Evolutionary conservation across 2,888 invertebrate genomes (phyloP).

Genomic region (Scaeva pyrastri): DNA sequence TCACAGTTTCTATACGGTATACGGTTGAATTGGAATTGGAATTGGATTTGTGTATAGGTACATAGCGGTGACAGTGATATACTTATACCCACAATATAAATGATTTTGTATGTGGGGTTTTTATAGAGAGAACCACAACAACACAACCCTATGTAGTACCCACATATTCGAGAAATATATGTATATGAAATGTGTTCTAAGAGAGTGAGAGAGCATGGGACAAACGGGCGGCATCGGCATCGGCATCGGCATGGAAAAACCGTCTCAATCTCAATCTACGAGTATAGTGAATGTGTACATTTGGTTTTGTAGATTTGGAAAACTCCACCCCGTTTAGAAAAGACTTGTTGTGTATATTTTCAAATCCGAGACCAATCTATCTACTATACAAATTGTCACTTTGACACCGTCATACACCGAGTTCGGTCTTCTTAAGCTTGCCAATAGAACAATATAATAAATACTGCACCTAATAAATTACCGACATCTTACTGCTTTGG

Average conservation of each 20-base stretch:
- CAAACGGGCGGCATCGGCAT: slow-evolving; percentile 13
- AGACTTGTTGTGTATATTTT: slow-evolving; percentile 67
- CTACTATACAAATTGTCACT: slow-evolving; percentile 58
- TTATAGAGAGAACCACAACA: slow-evolving; percentile 50
- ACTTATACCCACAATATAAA: slow-evolving; percentile 1
- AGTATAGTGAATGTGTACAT: slow-evolving; percentile 46
- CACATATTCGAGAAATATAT: no score
- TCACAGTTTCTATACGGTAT: slow-evolving; percentile 56
- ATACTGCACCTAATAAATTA: not conserved
- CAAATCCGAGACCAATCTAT: slow-evolving; percentile 50
- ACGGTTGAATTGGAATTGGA: no score
- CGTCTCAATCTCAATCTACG: slow-evolving; percentile 22
- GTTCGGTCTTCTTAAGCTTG: slow-evolving; percentile 47
- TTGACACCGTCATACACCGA: slow-evolving; percentile 46
- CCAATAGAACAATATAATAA: slow-evolving; percentile 9
- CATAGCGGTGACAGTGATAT: not conserved
- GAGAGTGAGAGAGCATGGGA: slow-evolving; percentile 55
- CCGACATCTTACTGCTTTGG: slow-evolving; percentile 7
- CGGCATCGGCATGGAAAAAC: slow-evolving; percentile 34
- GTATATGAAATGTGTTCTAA: slow-evolving; percentile 1
- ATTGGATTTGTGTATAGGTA: slow-evolving; percentile 33
- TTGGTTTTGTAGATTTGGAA: slow-evolving; percentile 61
- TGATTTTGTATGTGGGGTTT: slow-evolving; percentile 43
- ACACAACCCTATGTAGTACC: no score
- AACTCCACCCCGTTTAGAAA: slow-evolving; percentile 74